Conservation (phyloP, 2,113 vertebrate genomes). For the Fulmarus glacialis region DNA sequence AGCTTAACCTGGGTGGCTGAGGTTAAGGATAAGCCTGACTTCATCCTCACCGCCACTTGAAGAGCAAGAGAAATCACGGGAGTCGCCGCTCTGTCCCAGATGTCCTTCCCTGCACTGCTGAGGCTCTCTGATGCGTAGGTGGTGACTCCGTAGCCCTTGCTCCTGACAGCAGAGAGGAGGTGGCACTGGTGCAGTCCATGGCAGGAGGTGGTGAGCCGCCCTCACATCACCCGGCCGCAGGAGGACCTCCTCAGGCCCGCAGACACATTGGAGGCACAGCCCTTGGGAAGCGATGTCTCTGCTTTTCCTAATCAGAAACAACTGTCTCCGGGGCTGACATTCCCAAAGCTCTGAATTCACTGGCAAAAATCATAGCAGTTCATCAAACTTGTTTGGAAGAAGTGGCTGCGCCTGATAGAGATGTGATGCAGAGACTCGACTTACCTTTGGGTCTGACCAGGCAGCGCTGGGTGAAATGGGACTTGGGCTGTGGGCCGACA, state of each 20-base stretch:
- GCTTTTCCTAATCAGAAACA: not conserved
- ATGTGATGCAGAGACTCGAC: accelerated
- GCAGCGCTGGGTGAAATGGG: not conserved
- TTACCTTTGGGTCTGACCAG: not conserved
- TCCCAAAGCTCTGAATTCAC: not conserved
- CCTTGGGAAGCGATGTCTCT: not conserved
- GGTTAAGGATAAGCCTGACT: not conserved
- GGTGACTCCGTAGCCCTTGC: not conserved
- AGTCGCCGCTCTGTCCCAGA: accelerated
- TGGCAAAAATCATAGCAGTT: not conserved
- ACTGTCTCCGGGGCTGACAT: not conserved
- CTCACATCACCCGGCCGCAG: accelerated
- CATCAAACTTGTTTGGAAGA: not conserved
- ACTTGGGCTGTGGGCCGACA: not conserved
- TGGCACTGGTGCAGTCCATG: not conserved
- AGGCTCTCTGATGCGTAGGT: not conserved
- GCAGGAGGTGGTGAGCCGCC: not conserved
- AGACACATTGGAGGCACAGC: not conserved
- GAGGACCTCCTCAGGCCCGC: not conserved
- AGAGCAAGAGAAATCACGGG: not conserved
- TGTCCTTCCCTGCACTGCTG: not conserved
- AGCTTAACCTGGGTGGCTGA: not conserved
- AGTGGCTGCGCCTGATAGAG: not conserved
- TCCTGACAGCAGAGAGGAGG: not conserved
- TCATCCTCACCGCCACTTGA: not conserved